Evolutionary conservation across 2,888 invertebrate genomes (phyloP), one percentile per base, ranked within the genome.

Genomic region (Tipula unca): DNA sequence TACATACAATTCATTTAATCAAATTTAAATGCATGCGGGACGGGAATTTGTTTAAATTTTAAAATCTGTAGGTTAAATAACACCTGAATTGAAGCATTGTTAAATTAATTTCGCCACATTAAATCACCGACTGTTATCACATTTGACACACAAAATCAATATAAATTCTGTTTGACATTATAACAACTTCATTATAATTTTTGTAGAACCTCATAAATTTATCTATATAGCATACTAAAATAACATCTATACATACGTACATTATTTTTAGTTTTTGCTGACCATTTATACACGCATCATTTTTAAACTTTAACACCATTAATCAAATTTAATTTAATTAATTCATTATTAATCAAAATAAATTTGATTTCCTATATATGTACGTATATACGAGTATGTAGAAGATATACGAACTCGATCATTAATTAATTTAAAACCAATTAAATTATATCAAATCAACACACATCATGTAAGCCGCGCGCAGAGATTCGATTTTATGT

Each of bases 321-420:
- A 69, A 69, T 69, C 69, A 69, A 69, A 69, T 69, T 69, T 69
- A 69, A 69, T 69, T 69, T 25, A 69, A 69, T 69, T 69, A 69
- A 25, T 69, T 69, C 69, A 69, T 69, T 69, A 69, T 69, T 69
- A 69, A 69, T 69, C 69, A 69, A 69, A 69, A 69, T 69, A 69
- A 20, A 13, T 69, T 69, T 69, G 69, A 69, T 69, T 69, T 69
- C 13, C 13, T 69, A 25, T 69, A 6, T 69, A 17, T 69, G 10
- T 25, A 69, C 20, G 10, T 69, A 69, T 69, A 20, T 25, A n/a
- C n/a, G n/a, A n/a, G 25, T 48, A 48, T 48, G 10, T 8, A 1
- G 4, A n/a, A n/a, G n/a, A n/a, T n/a, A n/a, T n/a, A n/a, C n/a
- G n/a, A n/a, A n/a, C 17, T 2, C 69, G 69, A 69, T 25, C 69